Base-by-base conservation (phyloP, 2,797 vertebrate genomes). In the Passerculus sandwichensis region DNA sequence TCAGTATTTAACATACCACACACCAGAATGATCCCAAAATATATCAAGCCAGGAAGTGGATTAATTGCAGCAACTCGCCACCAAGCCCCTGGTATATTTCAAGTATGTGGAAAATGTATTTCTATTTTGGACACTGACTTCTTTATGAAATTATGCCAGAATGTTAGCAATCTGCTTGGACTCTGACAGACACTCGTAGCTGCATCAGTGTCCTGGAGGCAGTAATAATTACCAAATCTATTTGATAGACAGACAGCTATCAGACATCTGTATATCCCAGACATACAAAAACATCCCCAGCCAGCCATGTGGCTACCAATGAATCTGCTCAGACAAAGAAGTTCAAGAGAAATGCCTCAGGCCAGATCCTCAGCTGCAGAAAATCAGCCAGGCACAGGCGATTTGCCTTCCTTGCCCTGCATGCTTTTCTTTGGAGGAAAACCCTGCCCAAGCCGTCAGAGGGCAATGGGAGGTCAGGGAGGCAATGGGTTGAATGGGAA, bases 191-290 rank as follows among this genome's bases (percentile, higher is more conserved):
- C 44, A 48, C 32, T 78, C 56, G 66, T 53, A 91, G 86, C 73
- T 78, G 69, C 86, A 92, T 95, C 71, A 66, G 18, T 78, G 89
- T 96, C 94, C 96, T 94, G 93, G 64, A 95, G 96, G 94, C 64
- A 81, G 45, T 77, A 94, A 76, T 82, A 75, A 79, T 85, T 93
- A 84, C 64, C 89, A 93, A 93, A 95, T 92, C 88, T 89, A 50
- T 88, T 74, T 0, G 2, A 93, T 77, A 91, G 95, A 92, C 90
- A 96, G 93, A 87, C 86, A 91, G 79, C 83, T 93, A 95, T 94
- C 92, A 96, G 95, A 97, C 89, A 91, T 96, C 93, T 96, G 91
- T 91, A 44, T 93, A 94, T 97, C 91, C 96, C 95, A 96, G 97
- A 96, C 93, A 21, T 95, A 96, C 54, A 81, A 95, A 96, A 96